These are phyloP conservation scores for Acanthornis magna DNA, from an alignment of 2,797 vertebrate species.

Conservation along the genomic window DNA sequence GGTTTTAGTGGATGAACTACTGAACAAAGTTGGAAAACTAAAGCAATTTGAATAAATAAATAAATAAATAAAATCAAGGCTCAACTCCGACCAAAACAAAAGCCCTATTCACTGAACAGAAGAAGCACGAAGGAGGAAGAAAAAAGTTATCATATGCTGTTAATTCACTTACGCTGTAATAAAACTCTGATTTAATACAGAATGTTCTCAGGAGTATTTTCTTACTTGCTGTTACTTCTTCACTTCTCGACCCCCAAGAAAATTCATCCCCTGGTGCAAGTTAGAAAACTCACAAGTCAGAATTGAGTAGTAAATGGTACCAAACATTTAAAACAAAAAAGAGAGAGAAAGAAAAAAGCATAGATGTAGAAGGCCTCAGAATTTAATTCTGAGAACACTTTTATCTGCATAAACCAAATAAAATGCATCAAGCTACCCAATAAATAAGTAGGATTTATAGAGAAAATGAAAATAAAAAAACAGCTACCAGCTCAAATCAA, in stretches of 20 bases:
- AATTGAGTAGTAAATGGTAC: not conserved
- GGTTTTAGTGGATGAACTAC: not conserved
- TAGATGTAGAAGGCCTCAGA: not conserved
- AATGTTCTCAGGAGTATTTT: slow-evolving; percentile 5
- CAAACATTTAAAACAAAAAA: not conserved
- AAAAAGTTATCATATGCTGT: not conserved
- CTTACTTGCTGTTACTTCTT: not conserved
- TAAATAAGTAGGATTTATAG: not conserved
- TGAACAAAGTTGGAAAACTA: not conserved
- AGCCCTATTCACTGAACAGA: not conserved
- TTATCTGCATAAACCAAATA: not conserved
- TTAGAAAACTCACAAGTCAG: not conserved
- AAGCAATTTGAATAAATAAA: not conserved
- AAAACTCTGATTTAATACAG: not conserved
- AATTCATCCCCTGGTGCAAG: not conserved
- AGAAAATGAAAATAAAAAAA: not conserved
- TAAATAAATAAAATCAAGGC: not conserved
- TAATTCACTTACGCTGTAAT: slow-evolving; percentile 11
- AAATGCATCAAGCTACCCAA: not conserved
- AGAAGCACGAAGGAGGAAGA: not conserved
- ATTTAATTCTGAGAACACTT: not conserved
- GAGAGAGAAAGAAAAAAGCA: not conserved
- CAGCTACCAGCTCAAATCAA: not conserved
- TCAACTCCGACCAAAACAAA: not conserved
- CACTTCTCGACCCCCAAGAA: not conserved